Evolutionary conservation across 2,113 vertebrate genomes (phyloP).

Genomic region (Aspiorhynchus laticeps): DNA sequence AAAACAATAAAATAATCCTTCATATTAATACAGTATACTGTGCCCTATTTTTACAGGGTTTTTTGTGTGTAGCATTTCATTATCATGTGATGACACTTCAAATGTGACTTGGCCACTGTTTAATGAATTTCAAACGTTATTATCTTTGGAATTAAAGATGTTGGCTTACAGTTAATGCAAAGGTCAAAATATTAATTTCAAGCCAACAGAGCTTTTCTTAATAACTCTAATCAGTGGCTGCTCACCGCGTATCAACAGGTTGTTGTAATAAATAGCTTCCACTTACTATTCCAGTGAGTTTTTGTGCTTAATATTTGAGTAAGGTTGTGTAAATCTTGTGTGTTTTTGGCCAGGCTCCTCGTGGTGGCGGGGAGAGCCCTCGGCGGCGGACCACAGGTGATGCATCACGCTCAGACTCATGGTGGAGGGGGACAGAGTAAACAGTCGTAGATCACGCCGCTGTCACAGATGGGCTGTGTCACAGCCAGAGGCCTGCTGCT

Average conservation of each 20-base stretch:
- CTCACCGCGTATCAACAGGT: constrained; percentile 16
- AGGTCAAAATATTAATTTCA: background rate
- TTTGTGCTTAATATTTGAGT: constrained; percentile 28
- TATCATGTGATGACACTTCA: background rate
- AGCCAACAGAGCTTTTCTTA: background rate
- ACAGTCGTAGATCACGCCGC: constrained; percentile 74
- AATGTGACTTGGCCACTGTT: background rate
- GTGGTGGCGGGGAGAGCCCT: constrained; percentile 54
- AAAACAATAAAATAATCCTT: no score
- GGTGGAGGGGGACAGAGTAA: constrained; percentile 66
- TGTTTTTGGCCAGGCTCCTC: constrained; percentile 43
- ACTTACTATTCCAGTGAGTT: background rate
- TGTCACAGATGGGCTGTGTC: constrained; percentile 65
- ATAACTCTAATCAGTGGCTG: background rate
- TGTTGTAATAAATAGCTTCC: constrained; percentile 1
- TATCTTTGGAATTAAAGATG: background rate
- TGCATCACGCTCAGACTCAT: constrained; percentile 71
- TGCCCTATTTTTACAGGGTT: no score
- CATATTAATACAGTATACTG: no score
- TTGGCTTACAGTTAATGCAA: background rate
- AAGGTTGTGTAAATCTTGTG: constrained; percentile 24
- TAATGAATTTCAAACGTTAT: background rate
- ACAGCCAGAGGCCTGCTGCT: background rate
- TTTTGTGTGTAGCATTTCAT: background rate
- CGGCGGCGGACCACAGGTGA: constrained; percentile 61